Base-by-base conservation (phyloP, 2,797 vertebrate genomes). In the Lithobates sylvaticus region DNA sequence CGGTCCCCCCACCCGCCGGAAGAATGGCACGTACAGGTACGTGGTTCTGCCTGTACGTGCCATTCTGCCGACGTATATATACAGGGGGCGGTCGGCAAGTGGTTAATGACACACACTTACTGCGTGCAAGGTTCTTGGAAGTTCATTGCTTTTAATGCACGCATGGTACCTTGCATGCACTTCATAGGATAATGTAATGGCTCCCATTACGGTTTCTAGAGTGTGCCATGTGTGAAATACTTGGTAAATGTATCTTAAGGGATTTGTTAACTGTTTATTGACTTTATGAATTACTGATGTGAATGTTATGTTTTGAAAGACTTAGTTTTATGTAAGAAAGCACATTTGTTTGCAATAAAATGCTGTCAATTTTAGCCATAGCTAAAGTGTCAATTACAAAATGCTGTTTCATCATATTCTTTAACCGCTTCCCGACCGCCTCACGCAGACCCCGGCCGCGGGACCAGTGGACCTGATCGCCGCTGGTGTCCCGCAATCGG, bases 281-380 rank as follows among this genome's bases (percentile, higher is more conserved):
- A 54, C 50, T 72, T 27, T 58, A 3, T 27, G 21, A 81, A 64
- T 72, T 36, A 47, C 67, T 73, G 34, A 69, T 61, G 68, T 54
- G 23, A 71, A 67, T 81, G 68, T 54, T 34, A 69, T 80, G 42
- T 61, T 73, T 32, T 76, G 72, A 18, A 50, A 13, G 16, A 36
- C 29, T 34, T 54, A 83, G 50, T 54, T 76, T 73, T 83, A 18
- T 83, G 61, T 74, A 75, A 42, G 16, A 81, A 71, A 81, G 26
- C 79, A 81, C 39, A 82, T 82, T 82, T 44, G 39, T 74, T 75
- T 64, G 71, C 54, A 75, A 50, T 74, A 82, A 81, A 81, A 58
- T 71, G 67, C 68, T 39, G 3, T 26, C 27, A 50, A 29, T 27
- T 72, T 61, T 72, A 61, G 54, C 23, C n/a, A 81, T 34, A 61